Conservation (phyloP, 1,140 invertebrate genomes). For the Zaprionus ghesquierei region DNA sequence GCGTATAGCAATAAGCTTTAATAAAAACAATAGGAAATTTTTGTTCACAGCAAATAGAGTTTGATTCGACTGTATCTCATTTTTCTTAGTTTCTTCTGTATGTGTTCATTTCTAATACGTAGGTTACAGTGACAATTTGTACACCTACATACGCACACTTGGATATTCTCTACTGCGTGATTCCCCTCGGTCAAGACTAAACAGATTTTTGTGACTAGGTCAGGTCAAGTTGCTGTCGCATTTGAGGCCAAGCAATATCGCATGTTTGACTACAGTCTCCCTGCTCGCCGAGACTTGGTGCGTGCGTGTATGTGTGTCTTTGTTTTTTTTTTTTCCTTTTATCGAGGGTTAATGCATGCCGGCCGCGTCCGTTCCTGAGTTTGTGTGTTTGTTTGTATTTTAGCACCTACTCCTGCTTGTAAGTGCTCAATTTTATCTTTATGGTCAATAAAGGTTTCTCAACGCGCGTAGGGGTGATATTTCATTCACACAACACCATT, state of each 20-base stretch:
- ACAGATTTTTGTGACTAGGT: constrained; percentile 21
- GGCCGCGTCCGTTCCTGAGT: background rate
- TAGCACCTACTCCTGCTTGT: constrained; percentile 65
- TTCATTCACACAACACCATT: constrained; percentile 23
- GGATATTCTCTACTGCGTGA: background rate
- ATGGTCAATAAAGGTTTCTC: constrained; percentile 68
- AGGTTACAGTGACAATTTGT: background rate
- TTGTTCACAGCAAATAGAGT: too few species aligned
- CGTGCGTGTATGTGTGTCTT: too few species aligned
- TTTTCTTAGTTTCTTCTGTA: too few species aligned
- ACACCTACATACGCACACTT: background rate
- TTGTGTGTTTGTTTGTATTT: constrained; percentile 49
- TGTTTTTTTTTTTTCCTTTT: too few species aligned
- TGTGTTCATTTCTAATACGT: background rate
- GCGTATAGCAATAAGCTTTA: too few species aligned
- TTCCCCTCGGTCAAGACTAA: background rate
- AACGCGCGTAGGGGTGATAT: constrained; percentile 40
- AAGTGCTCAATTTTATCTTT: constrained; percentile 68
- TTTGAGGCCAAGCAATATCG: constrained; percentile 26
- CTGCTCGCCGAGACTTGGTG: constrained; percentile 14
- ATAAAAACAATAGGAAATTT: too few species aligned
- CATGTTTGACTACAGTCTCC: constrained; percentile 57
- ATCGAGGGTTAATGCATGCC: too few species aligned
- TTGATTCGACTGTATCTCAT: too few species aligned
- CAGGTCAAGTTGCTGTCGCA: constrained; percentile 26